Base-by-base conservation (phyloP, 2,888 invertebrate genomes). In the Limenitis camilla region DNA sequence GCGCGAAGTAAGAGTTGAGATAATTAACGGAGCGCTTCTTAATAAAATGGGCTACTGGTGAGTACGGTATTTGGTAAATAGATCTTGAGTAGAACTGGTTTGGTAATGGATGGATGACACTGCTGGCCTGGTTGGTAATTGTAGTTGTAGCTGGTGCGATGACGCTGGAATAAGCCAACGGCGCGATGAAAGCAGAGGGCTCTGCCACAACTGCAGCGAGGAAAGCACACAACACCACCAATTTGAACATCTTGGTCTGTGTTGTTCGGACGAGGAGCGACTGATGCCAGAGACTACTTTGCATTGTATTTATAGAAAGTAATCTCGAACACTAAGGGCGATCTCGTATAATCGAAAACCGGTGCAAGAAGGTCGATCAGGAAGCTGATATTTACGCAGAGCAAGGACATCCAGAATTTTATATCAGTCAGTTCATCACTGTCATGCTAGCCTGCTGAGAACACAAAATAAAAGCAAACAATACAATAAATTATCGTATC, bases 201-300 rank as follows among this genome's bases (percentile, higher is more conserved):
- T 79, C 73, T 61, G 90, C 91, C 50, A 79, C 71, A 62, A 78
- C 90, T 64, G 86, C 78, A 64, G 90, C 90, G 67, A 91, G 69
- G 67, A 91, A 77, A 78, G 89, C 88, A 72, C 83, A 90, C 88
- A 91, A 88, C 73, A 89, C 89, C 80, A 90, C 88, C 81, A 84
- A 66, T 68, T 83, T 86, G 69, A 74, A 83, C 85, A 88, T 88
- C 68, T 72, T 85, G 76, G 76, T 80, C 72, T 84, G 77, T 78
- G 82, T 82, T 80, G 77, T 65, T 74, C 69, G 69, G 62, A 66
- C 56, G 41, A 55, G 66, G 64, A 69, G 72, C 76, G 70, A 82
- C 79, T 85, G 85, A 84, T 84, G 68, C 66, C 64, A 41, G 57
- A 65, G 61, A 61, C 61, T 63, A 55, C 52, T 40, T 54, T 50